Evolutionary conservation across 2,113 vertebrate genomes (phyloP), one percentile per base, ranked within the genome.

Genomic region (Zapus hudsonius): DNA sequence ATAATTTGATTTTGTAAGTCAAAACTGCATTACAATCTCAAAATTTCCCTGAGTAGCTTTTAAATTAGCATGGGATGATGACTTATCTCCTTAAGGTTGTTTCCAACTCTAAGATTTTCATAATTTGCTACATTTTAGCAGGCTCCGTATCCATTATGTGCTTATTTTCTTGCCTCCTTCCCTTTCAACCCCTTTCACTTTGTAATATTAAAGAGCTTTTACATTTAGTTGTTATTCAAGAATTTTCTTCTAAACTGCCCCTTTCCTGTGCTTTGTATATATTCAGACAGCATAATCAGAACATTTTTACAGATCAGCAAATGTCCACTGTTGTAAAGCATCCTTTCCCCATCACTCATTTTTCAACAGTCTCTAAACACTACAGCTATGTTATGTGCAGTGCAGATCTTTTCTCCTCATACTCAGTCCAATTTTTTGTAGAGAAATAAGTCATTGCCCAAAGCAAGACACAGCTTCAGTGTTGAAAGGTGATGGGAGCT

Each of bases 381-480:
- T 27, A 33, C 73, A 36, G 38, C 44, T 79, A 23, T 69, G 13
- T 83, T 87, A 59, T 81, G 63, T 84, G 33, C 40, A 75, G 20
- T 12, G n/a, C 73, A 69, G 31, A 75, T 67, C 36, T 84, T 84
- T 87, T 93, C 61, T 89, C 47, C 4, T 90, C 31, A 57, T 91
- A 72, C 40, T 23, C 55, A 75, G 57, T 72, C 36, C 55, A 63
- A 3, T 90, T 36, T 89, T 92, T 94, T 89, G n/a, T 52, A 64
- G 61, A 84, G 81, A 84, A 95, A 29, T 83, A 86, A 47, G 8
- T 89, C 90, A 66, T 83, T 95, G 66, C 64, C 70, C 70, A 29
- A 73, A 74, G 33, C 1, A 4, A 87, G 93, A 95, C 1, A 15
- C 13, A 31, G 38, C 63, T 81, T 36, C 36, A 17, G 73, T 69